Evolutionary conservation across 2,888 invertebrate genomes (phyloP), one percentile per base, ranked within the genome.

Genomic region (Entomobrya proxima): DNA sequence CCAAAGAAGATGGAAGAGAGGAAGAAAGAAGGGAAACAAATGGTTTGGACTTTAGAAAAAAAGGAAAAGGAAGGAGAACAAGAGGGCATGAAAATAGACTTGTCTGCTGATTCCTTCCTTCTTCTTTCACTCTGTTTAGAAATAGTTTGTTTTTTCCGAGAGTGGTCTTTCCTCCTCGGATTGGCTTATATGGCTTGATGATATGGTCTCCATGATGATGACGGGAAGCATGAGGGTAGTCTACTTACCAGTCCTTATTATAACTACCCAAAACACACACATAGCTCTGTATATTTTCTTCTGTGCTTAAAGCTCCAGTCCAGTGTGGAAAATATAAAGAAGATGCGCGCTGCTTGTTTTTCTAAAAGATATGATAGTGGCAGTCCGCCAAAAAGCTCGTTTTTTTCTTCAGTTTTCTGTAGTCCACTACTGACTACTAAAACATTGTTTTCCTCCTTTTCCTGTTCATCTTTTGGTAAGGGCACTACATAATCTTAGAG

Each of bases 381-480:
- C 77, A 77, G 40, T 58, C 27, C 40, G 77, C 77, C 77, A 77
- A 77, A 61, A 77, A 77, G 35, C 77, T 37, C 21, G 44, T 47
- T 11, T 18, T 61, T 61, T 61, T 52, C n/a, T 47, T 69, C 21
- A 44, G 44, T 47, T 69, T 32, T 44, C 67, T 40, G 30, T 40
- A 69, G 27, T 69, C 44, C 44, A 69, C 69, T 35, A n/a, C n/a
- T n/a, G n/a, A n/a, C n/a, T n/a, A n/a, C n/a, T n/a, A n/a, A 44
- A 69, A 61, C 69, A 69, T 69, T 69, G 69, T 69, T 69, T 69
- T 69, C 44, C n/a, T n/a, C n/a, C 27, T 24, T 27, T 9, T 55
- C 27, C 13, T 69, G 15, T 74, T 74, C 21, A 44, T 37, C 21
- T 69, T 69, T 69, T 24, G 40, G 6, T 27, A 32, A 50, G 50